phyloP scores from a whole-genome alignment of 2,113 vertebrate genomes.

The Zapus hudsonius region DNA sequence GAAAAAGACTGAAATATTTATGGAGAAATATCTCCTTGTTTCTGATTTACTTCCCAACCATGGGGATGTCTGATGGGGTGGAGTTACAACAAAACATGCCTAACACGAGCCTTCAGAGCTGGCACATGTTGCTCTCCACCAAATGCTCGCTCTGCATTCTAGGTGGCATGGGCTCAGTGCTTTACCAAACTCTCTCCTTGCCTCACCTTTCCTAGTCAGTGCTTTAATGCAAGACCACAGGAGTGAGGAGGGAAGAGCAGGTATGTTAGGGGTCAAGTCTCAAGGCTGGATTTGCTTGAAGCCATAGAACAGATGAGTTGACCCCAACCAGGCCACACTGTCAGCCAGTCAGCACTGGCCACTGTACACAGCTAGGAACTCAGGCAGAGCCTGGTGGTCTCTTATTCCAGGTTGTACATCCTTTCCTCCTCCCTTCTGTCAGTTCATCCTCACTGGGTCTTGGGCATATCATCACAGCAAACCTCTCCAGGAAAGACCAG shows the following conservation, averaged over 20 bases:
- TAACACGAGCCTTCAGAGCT: background rate
- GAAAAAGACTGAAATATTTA: too few relatives aligned
- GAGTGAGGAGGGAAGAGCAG: background rate
- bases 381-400: background rate
- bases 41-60: background rate
- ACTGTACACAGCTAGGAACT: background rate
- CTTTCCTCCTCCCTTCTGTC: background rate
- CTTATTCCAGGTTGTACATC: background rate
- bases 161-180: too few relatives aligned
- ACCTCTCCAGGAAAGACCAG: background rate
- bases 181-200: background rate
- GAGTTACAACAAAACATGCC: background rate
- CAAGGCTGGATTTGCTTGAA: background rate
- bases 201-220: background rate
- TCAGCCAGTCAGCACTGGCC: background rate
- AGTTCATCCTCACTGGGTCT: background rate
- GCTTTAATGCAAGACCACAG: too few relatives aligned
- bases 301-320: background rate
- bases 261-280: background rate
- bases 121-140: rapidly evolving
- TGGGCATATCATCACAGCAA: background rate
- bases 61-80: too few relatives aligned
- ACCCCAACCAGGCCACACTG: background rate
- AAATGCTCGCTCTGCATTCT: background rate
- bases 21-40: background rate